Percentiles rank a stretch among this genome's conserved stretches.
Evolutionary conservation across 2,797 vertebrate species (phyloP).

Genomic region (Intellagama lesueurii): DNA sequence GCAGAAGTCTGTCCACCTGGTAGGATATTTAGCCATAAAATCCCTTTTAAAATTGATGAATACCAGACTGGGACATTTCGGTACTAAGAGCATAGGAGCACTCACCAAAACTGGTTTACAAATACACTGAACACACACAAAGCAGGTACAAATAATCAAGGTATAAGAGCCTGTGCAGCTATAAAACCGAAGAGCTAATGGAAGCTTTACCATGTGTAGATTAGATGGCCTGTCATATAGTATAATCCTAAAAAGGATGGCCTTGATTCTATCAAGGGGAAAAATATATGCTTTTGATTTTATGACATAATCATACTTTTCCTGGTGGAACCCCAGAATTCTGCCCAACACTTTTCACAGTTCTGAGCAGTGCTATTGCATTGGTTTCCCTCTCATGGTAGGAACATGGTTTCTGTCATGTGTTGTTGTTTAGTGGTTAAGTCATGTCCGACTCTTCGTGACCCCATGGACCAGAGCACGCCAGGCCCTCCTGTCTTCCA

Average conservation of each 20-base stretch:
- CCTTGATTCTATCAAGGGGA: neutral
- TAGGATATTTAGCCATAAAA: neutral
- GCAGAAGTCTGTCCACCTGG: neutral
- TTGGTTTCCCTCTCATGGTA: conserved; percentile 22
- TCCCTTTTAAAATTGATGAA: conserved; percentile 1
- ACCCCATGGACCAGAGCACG: no score
- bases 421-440: no score
- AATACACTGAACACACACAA: neutral
- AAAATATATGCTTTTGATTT: neutral
- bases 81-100: neutral
- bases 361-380: conserved; percentile 48
- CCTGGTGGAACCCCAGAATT: conserved; percentile 23
- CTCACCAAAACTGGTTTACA: conserved; percentile 1
- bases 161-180: neutral
- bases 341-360: conserved; percentile 25
- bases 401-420: conserved; percentile 10
- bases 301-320: neutral
- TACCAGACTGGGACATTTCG: neutral
- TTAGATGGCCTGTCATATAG: neutral
- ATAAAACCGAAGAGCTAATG: neutral
- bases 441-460: no score
- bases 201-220: neutral
- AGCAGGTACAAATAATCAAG: neutral
- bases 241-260: neutral
- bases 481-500: no score